A percentile compares a stretch with the other conserved stretches of the same genome.
Evolutionary conservation across 2,797 vertebrate species (phyloP).

Genomic region (Cyclopterus lumpus): DNA sequence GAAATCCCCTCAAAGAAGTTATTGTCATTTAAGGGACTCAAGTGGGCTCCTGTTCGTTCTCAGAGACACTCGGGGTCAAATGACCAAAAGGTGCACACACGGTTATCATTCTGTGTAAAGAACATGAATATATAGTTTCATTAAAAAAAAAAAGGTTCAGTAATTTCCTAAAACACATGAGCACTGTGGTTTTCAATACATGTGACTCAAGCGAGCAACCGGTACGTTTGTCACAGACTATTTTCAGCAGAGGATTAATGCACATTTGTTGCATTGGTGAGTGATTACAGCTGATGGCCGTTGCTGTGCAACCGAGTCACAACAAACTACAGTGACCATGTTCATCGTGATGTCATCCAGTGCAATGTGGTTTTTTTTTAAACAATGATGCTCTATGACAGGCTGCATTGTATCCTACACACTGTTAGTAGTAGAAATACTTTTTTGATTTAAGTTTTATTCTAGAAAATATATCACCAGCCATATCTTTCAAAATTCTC

Average conservation of each 20-base stretch:
- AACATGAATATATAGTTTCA: not conserved
- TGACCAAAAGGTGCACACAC: constrained; percentile 19
- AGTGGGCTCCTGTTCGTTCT: constrained; percentile 15
- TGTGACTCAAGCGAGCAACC: not conserved
- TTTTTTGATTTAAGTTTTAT: not conserved
- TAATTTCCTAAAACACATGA: not conserved
- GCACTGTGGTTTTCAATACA: not conserved
- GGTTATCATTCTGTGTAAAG: constrained; percentile 21
- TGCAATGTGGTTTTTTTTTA: not conserved
- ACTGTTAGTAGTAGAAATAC: not conserved
- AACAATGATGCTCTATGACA: not conserved
- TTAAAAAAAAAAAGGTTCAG: not conserved
- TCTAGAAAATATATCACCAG: not conserved
- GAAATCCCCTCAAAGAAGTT: constrained; percentile 31
- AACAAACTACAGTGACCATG: not conserved
- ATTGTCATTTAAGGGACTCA: constrained; percentile 4
- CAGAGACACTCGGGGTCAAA: constrained; percentile 31
- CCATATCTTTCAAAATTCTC: not conserved
- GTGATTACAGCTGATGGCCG: not conserved
- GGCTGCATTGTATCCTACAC: not conserved
- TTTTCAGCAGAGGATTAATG: not conserved
- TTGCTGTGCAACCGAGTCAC: not conserved
- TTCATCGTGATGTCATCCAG: not conserved
- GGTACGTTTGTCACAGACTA: not conserved
- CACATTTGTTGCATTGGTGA: not conserved